phyloP scores from a whole-genome alignment of 2,888 invertebrate genomes.

The Drosophila meridiana region DNA sequence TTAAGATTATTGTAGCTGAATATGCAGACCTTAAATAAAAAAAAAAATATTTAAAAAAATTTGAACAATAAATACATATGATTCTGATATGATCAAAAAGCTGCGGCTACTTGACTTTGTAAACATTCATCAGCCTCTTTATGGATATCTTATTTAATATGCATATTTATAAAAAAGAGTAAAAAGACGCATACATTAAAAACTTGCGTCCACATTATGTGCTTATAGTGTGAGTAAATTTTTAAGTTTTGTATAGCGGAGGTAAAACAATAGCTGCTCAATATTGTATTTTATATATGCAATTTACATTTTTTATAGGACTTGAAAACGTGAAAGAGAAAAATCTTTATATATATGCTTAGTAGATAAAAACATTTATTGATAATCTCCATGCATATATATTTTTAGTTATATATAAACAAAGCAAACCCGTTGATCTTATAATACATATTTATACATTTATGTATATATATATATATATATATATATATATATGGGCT shows the following conservation, averaged over 20 bases:
- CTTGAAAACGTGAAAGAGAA: conserved; percentile 55
- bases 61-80: background rate
- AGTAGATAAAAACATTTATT: conserved; percentile 21
- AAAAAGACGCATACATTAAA: conserved; percentile 54
- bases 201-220: conserved; percentile 43
- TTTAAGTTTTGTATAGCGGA: conserved; percentile 19
- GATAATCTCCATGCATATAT: background rate
- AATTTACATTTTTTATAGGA: conserved; percentile 37
- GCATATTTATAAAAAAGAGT: conserved; percentile 57
- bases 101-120: conserved; percentile 13
- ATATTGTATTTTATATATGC: conserved; percentile 31
- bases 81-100: conserved; percentile 16
- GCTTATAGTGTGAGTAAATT: conserved; percentile 35
- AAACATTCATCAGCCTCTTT: conserved; percentile 24
- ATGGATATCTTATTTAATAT: conserved; percentile 12
- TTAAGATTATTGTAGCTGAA: conserved; percentile 19
- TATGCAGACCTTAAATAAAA: conserved; percentile 16
- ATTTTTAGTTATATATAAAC: background rate
- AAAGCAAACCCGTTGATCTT: background rate
- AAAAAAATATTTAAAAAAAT: background rate
- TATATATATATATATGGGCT: background rate
- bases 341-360: conserved; percentile 27
- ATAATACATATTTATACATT: too few species aligned
- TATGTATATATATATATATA: too few species aligned
- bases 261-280: conserved; percentile 25